These are phyloP conservation scores for Macrochelys suwanniensis DNA, from an alignment of 2,797 vertebrate species.

Conservation along the genomic window DNA sequence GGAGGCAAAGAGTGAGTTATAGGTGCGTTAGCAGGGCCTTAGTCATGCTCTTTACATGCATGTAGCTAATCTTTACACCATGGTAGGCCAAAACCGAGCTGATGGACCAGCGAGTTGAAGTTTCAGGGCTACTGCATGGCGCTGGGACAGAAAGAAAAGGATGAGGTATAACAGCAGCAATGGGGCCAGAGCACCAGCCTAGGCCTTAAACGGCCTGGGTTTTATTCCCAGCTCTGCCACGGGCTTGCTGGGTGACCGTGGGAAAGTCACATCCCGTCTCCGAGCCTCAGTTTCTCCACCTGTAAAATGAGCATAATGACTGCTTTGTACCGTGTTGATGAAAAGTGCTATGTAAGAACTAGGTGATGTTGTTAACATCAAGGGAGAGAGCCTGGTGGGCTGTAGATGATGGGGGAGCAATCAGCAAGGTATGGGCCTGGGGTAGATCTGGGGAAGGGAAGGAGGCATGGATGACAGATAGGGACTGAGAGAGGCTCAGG, in stretches of 20 bases:
- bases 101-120: not conserved
- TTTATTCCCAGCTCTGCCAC: not conserved
- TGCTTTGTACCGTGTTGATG: too few species aligned
- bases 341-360: too few species aligned
- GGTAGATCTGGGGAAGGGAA: not conserved
- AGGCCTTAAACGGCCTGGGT: not conserved
- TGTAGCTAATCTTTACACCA: not conserved
- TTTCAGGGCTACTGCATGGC: too few species aligned
- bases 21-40: too few species aligned
- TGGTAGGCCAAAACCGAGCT: not conserved
- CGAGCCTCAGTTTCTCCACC: not conserved
- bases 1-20: not conserved
- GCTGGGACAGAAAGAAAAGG: too few species aligned
- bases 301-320: too few species aligned
- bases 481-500: not conserved
- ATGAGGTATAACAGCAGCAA: not conserved
- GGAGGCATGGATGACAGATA: not conserved
- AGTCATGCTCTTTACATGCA: too few species aligned
- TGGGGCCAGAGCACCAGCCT: not conserved
- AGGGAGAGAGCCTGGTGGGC: not conserved
- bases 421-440: not conserved
- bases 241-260: too few species aligned
- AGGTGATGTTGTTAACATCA: fast-evolving
- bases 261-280: too few species aligned
- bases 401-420: fast-evolving